Percentiles rank a stretch among this genome's conserved stretches.
Evolutionary conservation across 2,797 vertebrate genomes (phyloP).

Genomic region (Oreortyx pictus): DNA sequence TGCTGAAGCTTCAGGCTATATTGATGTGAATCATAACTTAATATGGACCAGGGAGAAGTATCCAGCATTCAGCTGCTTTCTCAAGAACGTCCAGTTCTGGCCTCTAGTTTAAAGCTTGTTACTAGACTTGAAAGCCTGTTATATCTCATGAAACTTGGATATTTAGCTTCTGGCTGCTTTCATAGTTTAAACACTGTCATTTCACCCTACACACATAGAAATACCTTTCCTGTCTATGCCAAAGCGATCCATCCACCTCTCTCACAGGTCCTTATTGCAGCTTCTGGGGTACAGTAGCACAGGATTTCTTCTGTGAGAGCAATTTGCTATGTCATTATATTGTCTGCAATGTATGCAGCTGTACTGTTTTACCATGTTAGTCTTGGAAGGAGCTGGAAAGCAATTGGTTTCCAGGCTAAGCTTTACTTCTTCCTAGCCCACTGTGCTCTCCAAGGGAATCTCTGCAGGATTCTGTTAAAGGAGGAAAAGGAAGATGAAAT

Average conservation of each 20-base stretch:
- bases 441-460: slow-evolving; percentile 30
- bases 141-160: neutral
- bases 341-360: slow-evolving; percentile 58
- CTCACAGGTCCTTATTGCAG: neutral
- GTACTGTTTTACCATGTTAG: slow-evolving; percentile 40
- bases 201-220: slow-evolving; percentile 34
- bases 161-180: slow-evolving; percentile 1
- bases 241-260: neutral
- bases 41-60: neutral
- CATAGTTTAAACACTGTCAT: slow-evolving; percentile 41
- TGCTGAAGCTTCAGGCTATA: neutral
- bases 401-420: slow-evolving; percentile 30
- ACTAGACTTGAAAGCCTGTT: slow-evolving; percentile 43
- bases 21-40: neutral
- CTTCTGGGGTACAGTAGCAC: slow-evolving; percentile 19
- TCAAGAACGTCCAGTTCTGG: neutral
- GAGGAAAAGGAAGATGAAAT: neutral
- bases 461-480: neutral
- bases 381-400: slow-evolving; percentile 55
- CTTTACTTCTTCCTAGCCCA: slow-evolving; percentile 20
- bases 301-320: slow-evolving; percentile 45
- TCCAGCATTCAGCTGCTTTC: neutral
- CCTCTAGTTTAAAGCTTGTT: slow-evolving; percentile 3
- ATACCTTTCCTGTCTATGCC: slow-evolving; percentile 5
- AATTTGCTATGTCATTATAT: slow-evolving; percentile 50